A percentile compares a stretch with the other conserved stretches of the same genome.
Conservation (phyloP, 2,113 vertebrate species). For the Trematomus loennbergii region DNA sequence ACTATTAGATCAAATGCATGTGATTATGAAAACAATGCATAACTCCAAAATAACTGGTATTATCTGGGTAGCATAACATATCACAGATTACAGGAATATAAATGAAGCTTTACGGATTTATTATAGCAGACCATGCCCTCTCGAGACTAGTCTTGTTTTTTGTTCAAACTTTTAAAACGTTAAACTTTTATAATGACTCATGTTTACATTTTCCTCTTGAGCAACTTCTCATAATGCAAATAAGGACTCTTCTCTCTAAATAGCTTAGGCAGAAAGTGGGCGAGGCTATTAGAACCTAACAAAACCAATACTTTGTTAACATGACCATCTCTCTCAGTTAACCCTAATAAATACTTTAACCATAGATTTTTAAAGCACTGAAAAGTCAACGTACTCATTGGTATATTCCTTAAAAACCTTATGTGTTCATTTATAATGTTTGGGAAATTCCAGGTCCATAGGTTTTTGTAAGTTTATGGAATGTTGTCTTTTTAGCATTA, state of each 20-base stretch:
- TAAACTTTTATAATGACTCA: not conserved
- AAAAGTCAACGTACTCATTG: too few species aligned
- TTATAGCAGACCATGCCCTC: not conserved
- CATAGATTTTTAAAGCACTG: too few species aligned
- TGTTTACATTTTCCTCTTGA: not conserved
- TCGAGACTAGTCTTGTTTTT: not conserved
- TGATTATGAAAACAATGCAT: constrained; percentile 26
- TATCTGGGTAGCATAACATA: constrained; percentile 25
- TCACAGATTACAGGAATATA: constrained; percentile 45
- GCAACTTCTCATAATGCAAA: not conserved
- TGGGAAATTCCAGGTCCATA: too few species aligned
- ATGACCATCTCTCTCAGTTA: too few species aligned
- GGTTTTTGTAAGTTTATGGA: too few species aligned
- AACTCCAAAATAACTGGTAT: constrained; percentile 5
- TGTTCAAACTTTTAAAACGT: constrained; percentile 2
- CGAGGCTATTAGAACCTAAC: too few species aligned
- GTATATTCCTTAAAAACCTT: too few species aligned
- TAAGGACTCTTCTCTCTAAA: not conserved
- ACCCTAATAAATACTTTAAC: too few species aligned
- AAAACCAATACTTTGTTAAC: too few species aligned
- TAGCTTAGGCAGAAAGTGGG: too few species aligned
- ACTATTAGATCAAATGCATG: not conserved
- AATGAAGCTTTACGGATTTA: constrained; percentile 28
- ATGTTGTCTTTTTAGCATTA: too few species aligned
- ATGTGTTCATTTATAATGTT: too few species aligned